Evolutionary conservation across 2,113 vertebrate genomes (phyloP), one percentile per base, ranked within the genome.

Genomic region (Scortum barcoo): DNA sequence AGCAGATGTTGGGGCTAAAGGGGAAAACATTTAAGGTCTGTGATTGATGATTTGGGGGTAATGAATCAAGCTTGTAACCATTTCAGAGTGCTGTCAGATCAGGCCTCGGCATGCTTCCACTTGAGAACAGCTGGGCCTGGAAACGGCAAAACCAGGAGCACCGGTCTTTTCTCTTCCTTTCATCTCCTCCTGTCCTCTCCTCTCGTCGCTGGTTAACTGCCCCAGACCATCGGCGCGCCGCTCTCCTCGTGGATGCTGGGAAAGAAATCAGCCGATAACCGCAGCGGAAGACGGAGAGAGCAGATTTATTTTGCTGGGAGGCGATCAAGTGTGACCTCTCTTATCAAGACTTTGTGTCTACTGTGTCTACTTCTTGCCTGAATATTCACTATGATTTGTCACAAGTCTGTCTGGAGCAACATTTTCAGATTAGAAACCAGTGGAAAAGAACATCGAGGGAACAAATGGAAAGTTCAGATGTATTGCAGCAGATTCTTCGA

Each of bases 1-100:
- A 95, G 93, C 96, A 97, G 96, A 96, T 97, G 97, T 96, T 92
- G 83, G 91, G 96, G 96, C 95, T 94, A 95, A 96, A 97, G 95
- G 96, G 95, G 93, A 95, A 95, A 94, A 85, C 81, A 89, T 96
- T 96, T 92, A 86, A 90, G 91, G 93, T 88, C 91, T 87, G 81
- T 96, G 96, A 96, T 95, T 93, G 95, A 97, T 96, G 95, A 92
- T 81, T 92, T 92, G 50, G 88, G 80, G 93, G 93, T 95, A 92
- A 95, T 93, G 94, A 95, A 94, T 94, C 91, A 80, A 92, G 93
- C 87, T 91, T 93, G 94, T 95, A 93, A 8, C 92, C 91, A 91
- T 95, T 94, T 95, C 88, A 87, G 89, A 93, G 89, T 67, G 81
- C 89, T 92, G 93, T 93, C 93, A 93, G 89, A 92, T 91, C 83